Evolutionary conservation across 2,888 invertebrate species (phyloP), one percentile per base, ranked within the genome.

Genomic region (Macrophya alboannulata): DNA sequence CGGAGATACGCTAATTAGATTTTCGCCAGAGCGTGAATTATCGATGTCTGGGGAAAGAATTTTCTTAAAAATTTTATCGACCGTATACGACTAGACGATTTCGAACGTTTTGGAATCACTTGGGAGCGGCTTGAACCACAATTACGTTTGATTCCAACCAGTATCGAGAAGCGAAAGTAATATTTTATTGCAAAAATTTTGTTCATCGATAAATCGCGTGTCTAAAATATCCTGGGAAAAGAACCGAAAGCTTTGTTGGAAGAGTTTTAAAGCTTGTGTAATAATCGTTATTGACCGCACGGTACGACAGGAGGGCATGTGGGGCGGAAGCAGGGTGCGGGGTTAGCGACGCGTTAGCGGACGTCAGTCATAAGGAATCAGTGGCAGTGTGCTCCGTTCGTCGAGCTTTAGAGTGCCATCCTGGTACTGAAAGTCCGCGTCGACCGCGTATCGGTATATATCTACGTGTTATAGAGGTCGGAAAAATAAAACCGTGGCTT

Each of bases 331-430:
- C 43, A 77, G 43, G 62, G 48, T 86, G 87, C 85, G 71, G 76
- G 68, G 45, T 71, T 77, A 87, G 89, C 87, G 89, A 86, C 85
- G 79, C 87, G 87, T 89, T 88, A 89, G 89, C 87, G 89, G 86
- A 88, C 87, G 90, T 90, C 92, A 93, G 89, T 93, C 91, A 89
- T 93, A 93, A 87, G 93, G 93, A 90, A 92, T 93, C 93, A 88
- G 65, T 83, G 83, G 68, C 83, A 83, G 83, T 83, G 71, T 71
- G 83, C 68, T 71, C 43, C 48, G 68, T 68, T 21, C 68, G 83
- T 83, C 48, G 65, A 71, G 71, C 83, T 81, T 37, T 37, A 51
- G 83, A 71, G 83, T 83, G 82, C 65, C 82, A 82, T 82, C 82
- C 82, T 48, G 83, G 71, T n/a, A 68, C 71, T 68, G 40, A 81